Base-by-base conservation (phyloP, 2,797 vertebrate species). In the Crax fasciolata region DNA sequence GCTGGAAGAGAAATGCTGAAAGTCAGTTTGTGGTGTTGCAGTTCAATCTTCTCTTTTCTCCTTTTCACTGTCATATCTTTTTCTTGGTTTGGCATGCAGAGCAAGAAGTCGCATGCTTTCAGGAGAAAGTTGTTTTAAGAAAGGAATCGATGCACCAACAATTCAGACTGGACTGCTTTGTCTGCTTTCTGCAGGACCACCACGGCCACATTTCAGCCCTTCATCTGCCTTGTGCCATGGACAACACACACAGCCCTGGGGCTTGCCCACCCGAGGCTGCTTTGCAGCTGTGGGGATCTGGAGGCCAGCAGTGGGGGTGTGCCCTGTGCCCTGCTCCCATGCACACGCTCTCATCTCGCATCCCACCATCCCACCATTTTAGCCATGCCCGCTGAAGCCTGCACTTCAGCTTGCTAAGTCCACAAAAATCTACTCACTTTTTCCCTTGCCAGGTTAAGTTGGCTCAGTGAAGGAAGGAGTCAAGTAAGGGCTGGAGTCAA, bases 91-190 rank as follows among this genome's bases (percentile, higher is more conserved):
- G 74, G 54, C 48, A 46, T 2, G 1, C 39, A 62, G 2, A 27
- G 27, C 30, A n/a, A 66, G 41, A 59, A 65, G 18, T 21, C 30
- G 8, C 39, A 67, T 59, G 10, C 25, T n/a, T 49, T 44, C 72
- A 74, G 57, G 39, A 70, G 18, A 82, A 84, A 61, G 32, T 38
- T 0, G n/a, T 43, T 80, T 84, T n/a, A 51, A 79, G 27, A 76
- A 57, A 55, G 49, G 17, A 51, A 66, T 1, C 1, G 3, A 6
- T 17, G 12, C 38, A 39, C 28, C 1, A 0, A 12, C 39, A 57
- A 16, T 70, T 27, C 35, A 55, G 38, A 38, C 27, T 30, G 17
- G 15, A 38, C 48, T 44, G 24, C 49, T 77, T 58, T 62, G 17
- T 35, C 38, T 35, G 28, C 32, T 73, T 57, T 63, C 43, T 46